Conservation (phyloP, 2,888 invertebrate species). For the Halictus quadricinctus region DNA sequence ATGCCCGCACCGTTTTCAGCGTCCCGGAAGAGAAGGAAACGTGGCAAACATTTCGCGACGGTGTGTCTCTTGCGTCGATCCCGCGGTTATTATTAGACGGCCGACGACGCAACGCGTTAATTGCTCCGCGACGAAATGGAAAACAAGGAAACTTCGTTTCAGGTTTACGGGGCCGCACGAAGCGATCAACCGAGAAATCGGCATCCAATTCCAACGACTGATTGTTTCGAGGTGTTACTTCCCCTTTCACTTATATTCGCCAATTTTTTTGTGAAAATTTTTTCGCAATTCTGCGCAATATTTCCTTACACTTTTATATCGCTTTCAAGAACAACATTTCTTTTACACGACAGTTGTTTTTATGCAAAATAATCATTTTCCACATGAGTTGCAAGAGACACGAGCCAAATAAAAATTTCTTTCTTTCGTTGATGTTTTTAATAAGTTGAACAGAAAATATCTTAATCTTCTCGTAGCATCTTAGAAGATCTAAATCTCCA, state of each 20-base stretch:
- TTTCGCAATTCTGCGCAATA: neutral
- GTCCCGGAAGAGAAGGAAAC: slow-evolving; percentile 27
- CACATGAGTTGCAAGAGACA: too few relatives aligned
- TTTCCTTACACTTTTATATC: neutral
- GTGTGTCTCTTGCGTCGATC: slow-evolving; percentile 16
- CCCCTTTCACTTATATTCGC: neutral
- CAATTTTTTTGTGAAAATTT: too few relatives aligned
- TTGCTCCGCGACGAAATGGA: neutral
- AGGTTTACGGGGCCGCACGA: neutral
- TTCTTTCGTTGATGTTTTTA: too few relatives aligned
- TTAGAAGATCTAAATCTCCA: too few relatives aligned
- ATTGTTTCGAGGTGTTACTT: neutral
- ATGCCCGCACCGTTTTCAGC: slow-evolving; percentile 59
- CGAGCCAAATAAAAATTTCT: too few relatives aligned
- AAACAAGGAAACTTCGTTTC: neutral
- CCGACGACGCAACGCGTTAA: slow-evolving; percentile 2
- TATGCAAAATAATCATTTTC: too few relatives aligned
- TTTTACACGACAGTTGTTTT: neutral
- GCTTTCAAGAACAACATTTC: neutral
- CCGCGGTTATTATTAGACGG: slow-evolving; percentile 6
- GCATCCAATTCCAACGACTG: neutral
- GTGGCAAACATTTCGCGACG: slow-evolving; percentile 8
- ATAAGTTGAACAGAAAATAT: too few relatives aligned
- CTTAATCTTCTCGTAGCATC: too few relatives aligned
- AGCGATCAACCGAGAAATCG: neutral